A percentile compares a stretch with the other conserved stretches of the same genome.
phyloP scores from a whole-genome alignment of 1,140 invertebrate species.

The Drosophila pectinifera region DNA sequence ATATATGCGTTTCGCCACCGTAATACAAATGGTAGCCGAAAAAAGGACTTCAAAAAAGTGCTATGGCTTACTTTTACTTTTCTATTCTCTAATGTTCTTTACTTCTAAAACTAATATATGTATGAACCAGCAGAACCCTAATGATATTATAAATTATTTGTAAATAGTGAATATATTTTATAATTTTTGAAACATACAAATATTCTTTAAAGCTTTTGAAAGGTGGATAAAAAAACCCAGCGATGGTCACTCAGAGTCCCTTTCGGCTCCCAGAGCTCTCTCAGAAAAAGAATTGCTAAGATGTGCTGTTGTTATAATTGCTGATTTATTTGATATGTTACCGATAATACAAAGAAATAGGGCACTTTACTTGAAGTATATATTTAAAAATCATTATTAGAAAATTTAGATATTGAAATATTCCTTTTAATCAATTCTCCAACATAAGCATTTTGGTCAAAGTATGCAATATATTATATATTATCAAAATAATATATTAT shows the following conservation, averaged over 20 bases:
- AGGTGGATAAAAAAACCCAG: neutral
- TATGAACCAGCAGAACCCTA: conserved; percentile 9
- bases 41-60: conserved; percentile 1
- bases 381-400: no score
- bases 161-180: conserved; percentile 11
- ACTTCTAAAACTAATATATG: neutral
- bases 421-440: no score
- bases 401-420: no score
- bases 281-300: no score
- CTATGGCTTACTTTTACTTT: neutral
- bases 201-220: no score
- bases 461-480: no score
- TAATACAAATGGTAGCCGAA: neutral
- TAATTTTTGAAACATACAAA: neutral
- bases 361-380: no score
- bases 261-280: neutral
- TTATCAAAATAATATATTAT: no score
- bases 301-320: no score
- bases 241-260: neutral
- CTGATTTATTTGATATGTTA: no score
- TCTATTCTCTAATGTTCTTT: conserved; percentile 3
- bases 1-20: conserved; percentile 17
- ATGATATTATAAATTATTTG: conserved; percentile 17
- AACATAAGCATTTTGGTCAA: no score
- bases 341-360: no score